Conservation (phyloP, 2,888 invertebrate genomes). For the Saturnia japonica region DNA sequence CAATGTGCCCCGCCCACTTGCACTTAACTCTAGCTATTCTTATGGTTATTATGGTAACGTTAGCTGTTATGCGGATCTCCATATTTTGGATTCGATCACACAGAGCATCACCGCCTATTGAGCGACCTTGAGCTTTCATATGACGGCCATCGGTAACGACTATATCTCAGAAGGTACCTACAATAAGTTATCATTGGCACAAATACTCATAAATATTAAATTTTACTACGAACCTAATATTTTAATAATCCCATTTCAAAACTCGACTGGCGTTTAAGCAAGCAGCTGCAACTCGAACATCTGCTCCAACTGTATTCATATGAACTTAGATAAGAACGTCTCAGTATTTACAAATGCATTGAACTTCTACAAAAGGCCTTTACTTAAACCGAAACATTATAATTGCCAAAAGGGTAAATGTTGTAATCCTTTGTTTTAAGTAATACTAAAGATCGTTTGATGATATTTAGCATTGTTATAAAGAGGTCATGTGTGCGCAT, state of each 20-base stretch:
- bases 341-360: background rate
- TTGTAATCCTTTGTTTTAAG: conserved; percentile 8
- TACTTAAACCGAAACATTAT: conserved; percentile 1
- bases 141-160: no score
- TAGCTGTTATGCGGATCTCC: no score
- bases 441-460: background rate
- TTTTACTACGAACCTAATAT: background rate
- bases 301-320: background rate
- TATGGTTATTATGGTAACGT: no score
- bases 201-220: background rate
- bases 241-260: background rate
- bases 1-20: no score
- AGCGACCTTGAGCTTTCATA: no score
- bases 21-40: no score
- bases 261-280: background rate
- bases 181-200: no score
- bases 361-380: background rate
- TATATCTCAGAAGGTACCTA: no score
- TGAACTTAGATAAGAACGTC: background rate
- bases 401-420: background rate
- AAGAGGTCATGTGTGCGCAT: background rate
- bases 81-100: no score
- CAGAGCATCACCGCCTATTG: no score
- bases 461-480: conserved; percentile 8
- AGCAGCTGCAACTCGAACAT: conserved; percentile 10